Evolutionary conservation across 2,888 invertebrate species (phyloP).

Genomic region (Pycnomerus fuliginosus): DNA sequence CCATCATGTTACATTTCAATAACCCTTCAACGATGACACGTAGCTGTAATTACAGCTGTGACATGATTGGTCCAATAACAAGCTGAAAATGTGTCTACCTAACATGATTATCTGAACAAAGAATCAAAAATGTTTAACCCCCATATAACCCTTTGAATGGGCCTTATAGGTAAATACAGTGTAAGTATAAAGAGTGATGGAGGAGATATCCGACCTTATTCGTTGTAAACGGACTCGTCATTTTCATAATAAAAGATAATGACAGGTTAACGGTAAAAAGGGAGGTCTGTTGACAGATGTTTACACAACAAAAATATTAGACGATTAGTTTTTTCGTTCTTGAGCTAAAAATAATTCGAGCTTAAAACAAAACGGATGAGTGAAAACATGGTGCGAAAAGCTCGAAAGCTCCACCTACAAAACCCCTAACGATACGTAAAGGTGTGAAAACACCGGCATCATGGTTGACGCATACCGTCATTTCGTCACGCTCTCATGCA

Average conservation of each 20-base stretch:
- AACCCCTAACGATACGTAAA: slow-evolving; percentile 28
- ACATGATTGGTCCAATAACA: slow-evolving; percentile 34
- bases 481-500: slow-evolving; percentile 19
- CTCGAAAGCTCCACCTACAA: slow-evolving; percentile 22
- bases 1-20: slow-evolving; percentile 25
- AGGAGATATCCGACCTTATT: slow-evolving; percentile 34
- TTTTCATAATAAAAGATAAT: slow-evolving; percentile 50
- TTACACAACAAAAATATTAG: slow-evolving; percentile 49
- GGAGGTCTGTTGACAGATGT: slow-evolving; percentile 55
- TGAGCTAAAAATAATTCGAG: too few species aligned
- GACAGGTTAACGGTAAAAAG: slow-evolving; percentile 48
- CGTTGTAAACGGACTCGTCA: slow-evolving; percentile 44
- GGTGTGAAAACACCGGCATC: slow-evolving; percentile 42
- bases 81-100: slow-evolving; percentile 23
- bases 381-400: slow-evolving; percentile 20
- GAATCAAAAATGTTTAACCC: slow-evolving; percentile 26
- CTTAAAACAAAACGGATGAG: too few species aligned
- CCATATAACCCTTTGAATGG: slow-evolving; percentile 35
- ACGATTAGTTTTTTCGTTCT: too few species aligned
- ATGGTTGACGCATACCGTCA: slow-evolving; percentile 32
- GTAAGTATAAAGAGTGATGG: slow-evolving; percentile 37
- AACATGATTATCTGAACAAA: slow-evolving; percentile 26
- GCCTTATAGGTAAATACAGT: slow-evolving; percentile 37
- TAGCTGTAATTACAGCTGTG: slow-evolving; percentile 31
- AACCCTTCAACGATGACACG: slow-evolving; percentile 25